Percentiles rank a stretch among this genome's conserved stretches.
Conservation (phyloP, 2,888 invertebrate species). For the Caenorhabditis zanzibari region DNA sequence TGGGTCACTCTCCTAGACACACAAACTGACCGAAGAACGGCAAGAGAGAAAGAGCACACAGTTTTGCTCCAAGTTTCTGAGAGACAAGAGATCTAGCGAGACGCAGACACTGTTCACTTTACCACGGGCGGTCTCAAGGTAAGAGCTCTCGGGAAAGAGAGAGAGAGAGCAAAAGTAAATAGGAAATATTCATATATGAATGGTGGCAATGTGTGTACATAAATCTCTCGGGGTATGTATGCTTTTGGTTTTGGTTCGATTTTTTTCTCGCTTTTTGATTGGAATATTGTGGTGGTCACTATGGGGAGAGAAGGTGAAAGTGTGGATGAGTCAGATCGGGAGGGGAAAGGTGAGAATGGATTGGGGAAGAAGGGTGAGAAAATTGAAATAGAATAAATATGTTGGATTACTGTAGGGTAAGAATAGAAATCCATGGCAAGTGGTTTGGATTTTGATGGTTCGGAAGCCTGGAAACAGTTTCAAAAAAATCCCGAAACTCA, state of each 20-base stretch:
- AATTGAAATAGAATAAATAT: conserved; percentile 11
- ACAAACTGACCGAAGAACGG: conserved; percentile 42
- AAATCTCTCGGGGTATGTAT: no score
- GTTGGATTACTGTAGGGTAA: conserved; percentile 25
- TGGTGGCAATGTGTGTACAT: conserved; percentile 53
- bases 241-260: background rate
- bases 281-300: conserved; percentile 53
- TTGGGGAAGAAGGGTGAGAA: conserved; percentile 17
- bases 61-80: conserved; percentile 20
- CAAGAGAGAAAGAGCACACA: conserved; percentile 9
- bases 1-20: conserved; percentile 18
- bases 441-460: background rate
- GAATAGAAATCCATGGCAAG: background rate
- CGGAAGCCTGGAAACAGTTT: no score
- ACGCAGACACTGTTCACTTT: conserved; percentile 5
- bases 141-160: background rate
- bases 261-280: conserved; percentile 55
- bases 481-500: no score
- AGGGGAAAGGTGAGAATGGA: conserved; percentile 8
- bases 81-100: background rate
- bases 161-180: conserved; percentile 19
- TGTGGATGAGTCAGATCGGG: conserved; percentile 47
- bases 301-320: conserved; percentile 31
- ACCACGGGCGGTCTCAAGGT: conserved; percentile 4
- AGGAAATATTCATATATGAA: conserved; percentile 20